Conservation (phyloP, 2,113 vertebrate species). For the Alethe diademata region DNA sequence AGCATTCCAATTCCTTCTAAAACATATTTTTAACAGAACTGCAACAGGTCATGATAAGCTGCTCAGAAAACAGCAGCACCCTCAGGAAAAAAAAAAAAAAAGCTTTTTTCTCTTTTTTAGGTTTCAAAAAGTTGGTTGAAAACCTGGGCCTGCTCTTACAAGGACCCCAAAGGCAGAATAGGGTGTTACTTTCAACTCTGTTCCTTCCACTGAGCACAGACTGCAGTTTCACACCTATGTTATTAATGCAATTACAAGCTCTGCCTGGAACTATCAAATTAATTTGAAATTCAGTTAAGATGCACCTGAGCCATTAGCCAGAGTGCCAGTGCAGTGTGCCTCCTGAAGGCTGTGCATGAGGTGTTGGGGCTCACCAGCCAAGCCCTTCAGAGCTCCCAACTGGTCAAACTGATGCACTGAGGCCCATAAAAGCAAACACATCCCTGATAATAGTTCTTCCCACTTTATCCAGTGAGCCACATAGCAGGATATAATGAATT, state of each 20-base stretch:
- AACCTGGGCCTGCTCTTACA: background rate
- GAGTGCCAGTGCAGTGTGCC: background rate
- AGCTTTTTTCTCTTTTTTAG: background rate
- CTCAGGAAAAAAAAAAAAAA: background rate
- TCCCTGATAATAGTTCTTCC: background rate
- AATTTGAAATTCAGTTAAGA: conserved; percentile 15
- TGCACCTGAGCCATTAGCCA: background rate
- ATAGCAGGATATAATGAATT: background rate
- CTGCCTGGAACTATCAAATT: background rate
- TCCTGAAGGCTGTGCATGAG: background rate
- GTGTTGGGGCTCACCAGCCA: background rate
- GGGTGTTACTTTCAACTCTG: background rate
- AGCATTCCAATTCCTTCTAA: background rate
- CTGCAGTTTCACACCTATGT: background rate
- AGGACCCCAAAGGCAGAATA: background rate
- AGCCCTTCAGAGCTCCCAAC: background rate
- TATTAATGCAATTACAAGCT: background rate
- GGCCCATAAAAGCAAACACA: background rate
- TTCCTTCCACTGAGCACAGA: background rate
- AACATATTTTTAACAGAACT: background rate
- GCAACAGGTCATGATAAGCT: background rate
- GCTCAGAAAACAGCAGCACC: background rate
- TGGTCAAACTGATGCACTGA: background rate
- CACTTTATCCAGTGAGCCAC: background rate
- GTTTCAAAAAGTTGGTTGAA: background rate